phyloP scores from a whole-genome alignment of 2,888 invertebrate genomes.

The Nomada goodeniana region DNA sequence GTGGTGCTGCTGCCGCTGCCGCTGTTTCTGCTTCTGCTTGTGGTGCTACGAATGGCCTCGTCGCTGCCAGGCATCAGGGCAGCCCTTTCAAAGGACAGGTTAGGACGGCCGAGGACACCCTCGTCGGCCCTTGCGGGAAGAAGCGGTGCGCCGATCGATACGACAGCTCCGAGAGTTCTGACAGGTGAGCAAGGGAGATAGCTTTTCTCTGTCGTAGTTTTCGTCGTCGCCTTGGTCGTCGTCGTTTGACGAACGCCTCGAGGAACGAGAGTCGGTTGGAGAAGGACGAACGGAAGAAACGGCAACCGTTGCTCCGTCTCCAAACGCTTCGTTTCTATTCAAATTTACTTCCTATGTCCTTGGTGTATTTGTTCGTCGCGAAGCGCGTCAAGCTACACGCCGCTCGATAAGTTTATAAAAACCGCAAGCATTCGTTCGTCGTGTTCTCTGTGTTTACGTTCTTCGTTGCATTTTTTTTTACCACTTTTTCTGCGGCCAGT shows the following conservation, averaged over 20 bases:
- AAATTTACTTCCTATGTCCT: background rate
- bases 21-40: conserved; percentile 65
- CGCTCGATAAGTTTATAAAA: no score
- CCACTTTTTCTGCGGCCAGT: background rate
- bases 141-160: conserved; percentile 96
- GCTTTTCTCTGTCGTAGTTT: conserved; percentile 9
- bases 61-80: conserved; percentile 73
- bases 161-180: conserved; percentile 97
- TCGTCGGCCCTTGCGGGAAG: conserved; percentile 87
- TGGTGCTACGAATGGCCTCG: conserved; percentile 67
- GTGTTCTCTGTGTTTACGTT: conserved; percentile 19
- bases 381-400: no score
- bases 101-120: conserved; percentile 79
- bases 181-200: conserved; percentile 89
- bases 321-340: background rate
- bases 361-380: background rate
- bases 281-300: conserved; percentile 8
- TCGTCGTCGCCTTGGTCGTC: background rate
- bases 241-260: conserved; percentile 32
- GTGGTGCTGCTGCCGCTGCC: conserved; percentile 62
- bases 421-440: background rate
- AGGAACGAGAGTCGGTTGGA: conserved; percentile 18
- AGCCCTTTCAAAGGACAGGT: conserved; percentile 80
- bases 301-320: no score
- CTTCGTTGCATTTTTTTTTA: background rate